Evolutionary conservation across 2,797 vertebrate species (phyloP), one percentile per base, ranked within the genome.

Genomic region (Eurystomus glaucurus): DNA sequence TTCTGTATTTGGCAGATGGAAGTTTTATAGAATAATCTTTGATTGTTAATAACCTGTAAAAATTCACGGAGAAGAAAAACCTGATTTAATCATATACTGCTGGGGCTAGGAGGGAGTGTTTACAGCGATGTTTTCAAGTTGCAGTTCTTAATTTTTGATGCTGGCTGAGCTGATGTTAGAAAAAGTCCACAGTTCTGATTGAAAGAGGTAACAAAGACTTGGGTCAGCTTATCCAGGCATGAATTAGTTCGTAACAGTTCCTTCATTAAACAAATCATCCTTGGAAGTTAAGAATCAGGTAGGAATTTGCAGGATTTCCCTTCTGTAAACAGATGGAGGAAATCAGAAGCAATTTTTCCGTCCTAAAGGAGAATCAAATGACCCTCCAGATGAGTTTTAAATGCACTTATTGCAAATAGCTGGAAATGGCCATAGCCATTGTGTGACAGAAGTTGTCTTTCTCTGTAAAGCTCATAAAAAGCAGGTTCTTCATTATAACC

Each of bases 281-380:
- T 91, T 88, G 37, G 21, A 93, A 69, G 31, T 84, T 82, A 85
- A 93, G 61, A 83, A 91, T 76, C 78, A 81, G 76, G 84, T 48
- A 70, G 84, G 26, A 91, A 79, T 89, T 95, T 81, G 39, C n/a
- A 86, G 75, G 51, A 91, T 90, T 94, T 93, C 70, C 90, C 62
- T 76, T 60, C 35, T 90, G 60, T 81, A 96, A 97, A 96, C 85
- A 92, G 64, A 88, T 62, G 41, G 45, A 93, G 48, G 89, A 90
- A 95, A 89, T 88, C 50, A 91, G 69, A 95, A 55, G 60, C 54
- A 41, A 29, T 88, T 52, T 96, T 86, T 85, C 74, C 37, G 58
- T 62, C 55, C 46, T 62, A 70, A 85, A 84, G 81, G 22, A 89
- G 60, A 95, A 54, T 23, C 46, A 86, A 81, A 41, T 29, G 23